These are phyloP conservation scores for Alcedo quadribrachys DNA, from an alignment of 2,797 vertebrate species.

Conservation along the genomic window DNA sequence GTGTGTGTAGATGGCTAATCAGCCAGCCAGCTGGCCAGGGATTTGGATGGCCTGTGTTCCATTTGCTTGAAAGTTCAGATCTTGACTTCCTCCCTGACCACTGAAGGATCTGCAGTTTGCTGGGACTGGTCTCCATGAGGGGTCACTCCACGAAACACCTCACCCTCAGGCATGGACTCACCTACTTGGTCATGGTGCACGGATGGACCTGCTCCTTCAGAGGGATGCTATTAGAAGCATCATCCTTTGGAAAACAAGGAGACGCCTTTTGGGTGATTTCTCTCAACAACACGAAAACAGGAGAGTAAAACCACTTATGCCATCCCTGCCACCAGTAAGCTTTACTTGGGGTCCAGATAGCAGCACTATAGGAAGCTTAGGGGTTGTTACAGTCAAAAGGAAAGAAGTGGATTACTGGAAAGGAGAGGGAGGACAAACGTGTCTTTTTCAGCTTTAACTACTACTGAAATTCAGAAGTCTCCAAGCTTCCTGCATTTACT, in stretches of 20 bases:
- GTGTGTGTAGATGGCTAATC: neutral
- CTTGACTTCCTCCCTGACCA: neutral
- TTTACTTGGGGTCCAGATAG: neutral
- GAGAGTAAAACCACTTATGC: neutral
- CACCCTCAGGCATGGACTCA: rapidly evolving
- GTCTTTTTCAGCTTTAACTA: neutral
- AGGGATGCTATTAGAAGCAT: neutral
- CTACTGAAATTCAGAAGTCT: neutral
- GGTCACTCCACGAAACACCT: neutral
- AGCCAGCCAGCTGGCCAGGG: neutral
- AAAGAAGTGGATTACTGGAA: neutral
- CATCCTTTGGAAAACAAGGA: neutral
- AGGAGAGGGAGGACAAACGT: neutral
- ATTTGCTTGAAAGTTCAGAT: neutral
- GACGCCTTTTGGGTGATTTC: neutral
- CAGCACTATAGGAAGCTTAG: neutral
- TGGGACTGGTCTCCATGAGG: neutral
- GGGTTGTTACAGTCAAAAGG: neutral
- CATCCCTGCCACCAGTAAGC: neutral
- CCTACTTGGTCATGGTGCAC: neutral
- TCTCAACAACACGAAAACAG: neutral
- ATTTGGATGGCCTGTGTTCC: neutral
- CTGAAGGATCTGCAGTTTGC: neutral
- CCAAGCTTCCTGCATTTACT: neutral
- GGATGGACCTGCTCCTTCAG: neutral